Evolutionary conservation across 2,113 vertebrate genomes (phyloP).

Genomic region (Callipepla californica): DNA sequence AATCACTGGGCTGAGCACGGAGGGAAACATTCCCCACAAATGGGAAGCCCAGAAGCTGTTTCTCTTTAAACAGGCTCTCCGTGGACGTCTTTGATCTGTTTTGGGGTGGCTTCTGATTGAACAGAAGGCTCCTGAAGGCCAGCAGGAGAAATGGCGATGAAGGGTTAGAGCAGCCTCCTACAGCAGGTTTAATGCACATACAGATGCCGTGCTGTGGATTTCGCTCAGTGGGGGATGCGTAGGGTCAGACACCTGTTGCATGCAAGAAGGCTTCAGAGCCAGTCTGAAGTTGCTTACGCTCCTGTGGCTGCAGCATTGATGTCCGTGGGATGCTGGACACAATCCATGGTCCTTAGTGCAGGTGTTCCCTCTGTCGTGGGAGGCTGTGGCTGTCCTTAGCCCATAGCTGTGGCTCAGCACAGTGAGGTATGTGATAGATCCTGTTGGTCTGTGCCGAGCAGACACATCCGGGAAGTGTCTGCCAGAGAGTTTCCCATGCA

Average conservation of each 20-base stretch:
- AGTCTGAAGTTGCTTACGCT: too few species aligned
- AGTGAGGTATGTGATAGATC: neutral
- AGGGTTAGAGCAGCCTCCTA: neutral
- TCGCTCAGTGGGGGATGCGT: neutral
- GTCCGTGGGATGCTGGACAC: neutral
- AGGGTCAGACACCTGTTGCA: accelerated
- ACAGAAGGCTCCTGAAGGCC: neutral
- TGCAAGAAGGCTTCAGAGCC: neutral
- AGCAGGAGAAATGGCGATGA: neutral
- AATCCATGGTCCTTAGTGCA: accelerated
- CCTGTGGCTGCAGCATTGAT: accelerated
- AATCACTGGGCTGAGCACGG: constrained; percentile 48
- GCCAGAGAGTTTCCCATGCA: neutral
- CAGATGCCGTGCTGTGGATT: accelerated
- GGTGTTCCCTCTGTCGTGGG: neutral
- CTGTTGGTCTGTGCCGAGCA: neutral
- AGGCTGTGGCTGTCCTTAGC: neutral
- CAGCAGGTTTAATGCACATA: accelerated
- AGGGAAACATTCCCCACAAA: constrained; percentile 28
- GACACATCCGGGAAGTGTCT: neutral
- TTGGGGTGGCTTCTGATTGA: constrained; percentile 14
- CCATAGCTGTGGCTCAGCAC: neutral
- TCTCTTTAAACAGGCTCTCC: constrained; percentile 22
- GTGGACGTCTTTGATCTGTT: constrained; percentile 25
- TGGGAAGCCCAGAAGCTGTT: constrained; percentile 59